Conservation (phyloP, 1,140 invertebrate species). For the Papilio polytes region DNA sequence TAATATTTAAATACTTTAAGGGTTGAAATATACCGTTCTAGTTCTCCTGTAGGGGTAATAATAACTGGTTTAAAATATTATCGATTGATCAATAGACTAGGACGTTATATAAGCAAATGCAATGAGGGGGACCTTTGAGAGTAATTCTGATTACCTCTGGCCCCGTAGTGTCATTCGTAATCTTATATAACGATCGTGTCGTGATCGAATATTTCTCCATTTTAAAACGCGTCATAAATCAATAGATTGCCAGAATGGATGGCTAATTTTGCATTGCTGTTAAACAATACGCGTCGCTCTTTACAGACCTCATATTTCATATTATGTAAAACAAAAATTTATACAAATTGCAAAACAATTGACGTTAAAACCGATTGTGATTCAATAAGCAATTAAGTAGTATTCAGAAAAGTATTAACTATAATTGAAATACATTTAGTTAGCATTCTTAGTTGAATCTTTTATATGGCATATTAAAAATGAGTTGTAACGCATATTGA, state of each 20-base stretch:
- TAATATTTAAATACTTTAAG: background rate
- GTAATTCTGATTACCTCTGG: constrained; percentile 47
- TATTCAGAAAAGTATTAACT: background rate
- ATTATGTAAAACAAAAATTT: constrained; percentile 23
- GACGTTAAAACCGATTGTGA: background rate
- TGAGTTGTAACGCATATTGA: background rate
- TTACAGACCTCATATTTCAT: constrained; percentile 31
- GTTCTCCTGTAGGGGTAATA: background rate
- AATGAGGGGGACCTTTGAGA: background rate
- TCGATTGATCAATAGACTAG: background rate
- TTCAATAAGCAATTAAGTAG: background rate
- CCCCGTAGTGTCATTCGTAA: constrained; percentile 44
- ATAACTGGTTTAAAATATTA: background rate
- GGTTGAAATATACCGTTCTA: no score
- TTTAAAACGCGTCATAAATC: constrained; percentile 50
- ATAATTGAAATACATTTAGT: background rate
- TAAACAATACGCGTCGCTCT: constrained; percentile 44
- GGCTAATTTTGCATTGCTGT: constrained; percentile 12
- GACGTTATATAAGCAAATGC: background rate
- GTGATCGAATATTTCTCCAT: constrained; percentile 44
- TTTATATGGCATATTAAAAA: background rate
- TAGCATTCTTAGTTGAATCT: background rate
- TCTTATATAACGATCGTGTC: constrained; percentile 45
- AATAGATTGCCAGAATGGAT: constrained; percentile 44
- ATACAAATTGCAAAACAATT: constrained; percentile 20